Evolutionary conservation across 2,888 invertebrate genomes (phyloP).

Genomic region (Macaria notata): DNA sequence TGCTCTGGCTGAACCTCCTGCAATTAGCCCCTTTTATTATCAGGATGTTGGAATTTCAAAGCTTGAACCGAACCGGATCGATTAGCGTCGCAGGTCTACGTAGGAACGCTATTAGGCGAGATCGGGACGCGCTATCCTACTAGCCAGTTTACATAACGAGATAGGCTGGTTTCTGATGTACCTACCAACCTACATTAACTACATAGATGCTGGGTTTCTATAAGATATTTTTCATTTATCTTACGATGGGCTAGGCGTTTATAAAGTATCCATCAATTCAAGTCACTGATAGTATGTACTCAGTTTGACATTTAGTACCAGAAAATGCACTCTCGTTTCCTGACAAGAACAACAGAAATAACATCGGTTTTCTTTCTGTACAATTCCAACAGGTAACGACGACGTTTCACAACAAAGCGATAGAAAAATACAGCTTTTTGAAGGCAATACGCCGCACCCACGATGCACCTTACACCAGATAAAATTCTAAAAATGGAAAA

Average conservation of each 20-base stretch:
- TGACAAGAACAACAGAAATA: neutral
- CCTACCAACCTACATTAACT: too few relatives aligned
- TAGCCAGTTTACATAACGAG: conserved; percentile 1
- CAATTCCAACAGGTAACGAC: neutral
- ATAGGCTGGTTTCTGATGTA: neutral
- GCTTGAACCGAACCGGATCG: conserved; percentile 16
- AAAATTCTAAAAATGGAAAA: conserved; percentile 41
- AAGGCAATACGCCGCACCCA: conserved; percentile 19
- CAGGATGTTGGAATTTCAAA: conserved; percentile 19
- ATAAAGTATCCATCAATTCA: too few relatives aligned
- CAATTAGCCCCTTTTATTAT: conserved; percentile 24
- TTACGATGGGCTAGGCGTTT: too few relatives aligned
- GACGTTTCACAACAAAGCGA: conserved; percentile 6
- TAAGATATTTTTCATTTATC: too few relatives aligned
- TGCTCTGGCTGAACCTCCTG: conserved; percentile 13
- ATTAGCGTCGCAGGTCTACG: conserved; percentile 13
- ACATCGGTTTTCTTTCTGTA: conserved; percentile 2
- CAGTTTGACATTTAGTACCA: too few relatives aligned
- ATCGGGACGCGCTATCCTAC: neutral
- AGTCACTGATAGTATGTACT: too few relatives aligned
- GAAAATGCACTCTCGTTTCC: too few relatives aligned
- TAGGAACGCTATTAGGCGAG: conserved; percentile 5
- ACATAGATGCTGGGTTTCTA: too few relatives aligned
- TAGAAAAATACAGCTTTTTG: conserved; percentile 10
- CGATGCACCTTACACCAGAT: conserved; percentile 41